Base-by-base conservation (phyloP, 2,113 vertebrate species). In the Alaudala cheleensis region DNA sequence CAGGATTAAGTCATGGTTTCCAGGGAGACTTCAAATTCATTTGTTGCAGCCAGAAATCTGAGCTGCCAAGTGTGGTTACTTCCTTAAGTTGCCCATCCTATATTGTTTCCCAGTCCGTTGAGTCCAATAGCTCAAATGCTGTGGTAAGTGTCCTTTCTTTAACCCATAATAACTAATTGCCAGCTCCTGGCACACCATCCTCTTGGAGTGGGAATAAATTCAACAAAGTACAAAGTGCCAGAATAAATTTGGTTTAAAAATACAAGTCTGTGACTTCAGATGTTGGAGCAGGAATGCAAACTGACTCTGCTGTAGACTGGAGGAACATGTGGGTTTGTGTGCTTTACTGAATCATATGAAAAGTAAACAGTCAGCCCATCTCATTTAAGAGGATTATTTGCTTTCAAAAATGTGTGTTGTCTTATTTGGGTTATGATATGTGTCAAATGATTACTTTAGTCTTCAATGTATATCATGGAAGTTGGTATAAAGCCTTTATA, bases 1-100 rank as follows among this genome's bases (percentile, higher is more conserved):
- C 1, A 2, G 71, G 66, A 94, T 97, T 95, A 98, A 97, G 97
- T 98, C 67, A 97, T 95, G 76, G 24, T 97, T 97, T 96, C 90
- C 62, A 96, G 74, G 86, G 91, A 92, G 93, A 96, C 65, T 21
- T 85, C 74, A 61, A 40, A 81, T 90, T 95, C 58, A 60, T 81
- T 89, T 90, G 45, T 81, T 93, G 54, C 57, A 88, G 84, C 58
- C 90, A 94, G 86, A 87, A 65, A 3, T 16, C 86, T 88, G 86
- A 91, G 66, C 79, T 92, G 93, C 88, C 82, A 93, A 39, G 64
- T 85, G 84, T 91, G 71, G 57, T 71, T 86, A 62, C 86, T 95
- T 97, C 89, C 39, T 78, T 88, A 93, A 87, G 49, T 66, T 91
- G 73, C 60, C 70, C 64, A 94, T 94, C 25, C 42, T 84, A 53